These are phyloP conservation scores for Emmelina monodactyla DNA, from an alignment of 2,888 invertebrate species.

Conservation along the genomic window DNA sequence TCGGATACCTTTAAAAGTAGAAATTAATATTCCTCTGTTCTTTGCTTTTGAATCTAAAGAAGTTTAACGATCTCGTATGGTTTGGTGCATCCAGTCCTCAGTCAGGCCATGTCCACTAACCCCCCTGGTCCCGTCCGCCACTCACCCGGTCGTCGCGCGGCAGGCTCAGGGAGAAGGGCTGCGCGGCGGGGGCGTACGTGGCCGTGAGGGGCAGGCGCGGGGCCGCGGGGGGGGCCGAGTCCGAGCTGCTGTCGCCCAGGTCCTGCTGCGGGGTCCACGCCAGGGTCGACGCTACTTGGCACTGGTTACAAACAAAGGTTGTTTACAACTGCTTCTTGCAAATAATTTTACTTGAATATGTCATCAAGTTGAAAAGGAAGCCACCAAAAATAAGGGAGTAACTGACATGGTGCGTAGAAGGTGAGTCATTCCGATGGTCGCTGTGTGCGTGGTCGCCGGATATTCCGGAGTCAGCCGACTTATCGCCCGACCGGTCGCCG, in stretches of 20 bases:
- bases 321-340: too few relatives aligned
- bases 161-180: constrained; percentile 78
- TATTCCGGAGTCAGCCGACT: constrained; percentile 80
- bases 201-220: constrained; percentile 22
- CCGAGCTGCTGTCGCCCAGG: constrained; percentile 72
- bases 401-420: constrained; percentile 39
- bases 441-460: constrained; percentile 72
- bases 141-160: constrained; percentile 69
- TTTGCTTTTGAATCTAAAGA: too few relatives aligned
- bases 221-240: constrained; percentile 32
- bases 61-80: too few relatives aligned
- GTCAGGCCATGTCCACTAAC: too few relatives aligned
- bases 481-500: constrained; percentile 78
- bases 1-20: too few relatives aligned
- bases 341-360: too few relatives aligned
- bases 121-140: constrained; percentile 15
- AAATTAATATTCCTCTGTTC: too few relatives aligned
- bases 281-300: too few relatives aligned
- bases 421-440: constrained; percentile 58
- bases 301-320: too few relatives aligned
- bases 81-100: too few relatives aligned
- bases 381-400: too few relatives aligned
- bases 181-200: constrained; percentile 57
- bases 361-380: too few relatives aligned
- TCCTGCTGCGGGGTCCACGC: constrained; percentile 89